These are phyloP conservation scores for Drosophila fulvimacula DNA, from an alignment of 2,888 invertebrate species.

Conservation along the genomic window DNA sequence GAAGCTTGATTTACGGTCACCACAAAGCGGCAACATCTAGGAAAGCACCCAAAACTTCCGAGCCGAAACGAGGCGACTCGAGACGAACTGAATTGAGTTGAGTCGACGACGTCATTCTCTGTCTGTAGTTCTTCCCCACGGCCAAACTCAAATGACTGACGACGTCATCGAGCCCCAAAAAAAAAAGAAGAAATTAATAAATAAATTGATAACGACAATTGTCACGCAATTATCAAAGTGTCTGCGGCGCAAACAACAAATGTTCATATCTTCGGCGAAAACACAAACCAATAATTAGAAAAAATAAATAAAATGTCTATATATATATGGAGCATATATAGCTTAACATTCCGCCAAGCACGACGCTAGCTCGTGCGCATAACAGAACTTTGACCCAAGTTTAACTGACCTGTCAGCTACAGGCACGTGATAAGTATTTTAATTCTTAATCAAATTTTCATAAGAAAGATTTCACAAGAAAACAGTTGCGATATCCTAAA, in stretches of 20 bases:
- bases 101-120: slow-evolving; percentile 1
- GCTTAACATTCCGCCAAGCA: slow-evolving; percentile 3
- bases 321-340: background rate
- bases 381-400: background rate
- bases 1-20: slow-evolving; percentile 36
- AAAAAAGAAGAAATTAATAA: background rate
- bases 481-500: too few relatives aligned
- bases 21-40: slow-evolving; percentile 6
- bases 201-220: slow-evolving; percentile 30
- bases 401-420: slow-evolving; percentile 1
- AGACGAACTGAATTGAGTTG: background rate
- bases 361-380: slow-evolving; percentile 28
- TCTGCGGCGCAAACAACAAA: slow-evolving; percentile 17
- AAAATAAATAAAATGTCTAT: slow-evolving; percentile 6
- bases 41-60: slow-evolving; percentile 8
- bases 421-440: slow-evolving; percentile 2
- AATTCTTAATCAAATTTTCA: background rate
- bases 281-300: slow-evolving; percentile 25
- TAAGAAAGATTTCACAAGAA: background rate
- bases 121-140: background rate
- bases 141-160: background rate
- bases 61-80: slow-evolving; percentile 3
- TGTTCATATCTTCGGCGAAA: slow-evolving; percentile 30
- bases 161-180: slow-evolving; percentile 28
- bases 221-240: slow-evolving; percentile 30